phyloP scores from a whole-genome alignment of 2,888 invertebrate genomes.

The Andrena bicolor region DNA sequence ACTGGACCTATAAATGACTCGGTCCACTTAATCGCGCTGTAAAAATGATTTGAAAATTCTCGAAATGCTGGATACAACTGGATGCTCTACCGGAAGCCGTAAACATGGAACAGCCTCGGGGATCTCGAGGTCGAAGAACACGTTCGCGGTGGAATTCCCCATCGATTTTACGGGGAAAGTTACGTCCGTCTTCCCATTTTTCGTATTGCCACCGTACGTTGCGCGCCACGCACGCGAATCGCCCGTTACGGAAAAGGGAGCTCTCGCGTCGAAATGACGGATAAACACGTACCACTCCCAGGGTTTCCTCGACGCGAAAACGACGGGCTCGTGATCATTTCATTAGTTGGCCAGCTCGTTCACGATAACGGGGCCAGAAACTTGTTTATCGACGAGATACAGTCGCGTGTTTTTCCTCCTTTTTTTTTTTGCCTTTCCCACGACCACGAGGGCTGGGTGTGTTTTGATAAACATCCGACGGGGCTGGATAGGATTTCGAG shows the following conservation, averaged over 20 bases:
- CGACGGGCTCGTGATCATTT: slow-evolving; percentile 56
- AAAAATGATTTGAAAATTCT: background rate
- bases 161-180: slow-evolving; percentile 26
- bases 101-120: background rate
- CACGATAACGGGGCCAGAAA: slow-evolving; percentile 33
- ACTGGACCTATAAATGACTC: too few relatives aligned
- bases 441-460: slow-evolving; percentile 10
- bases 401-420: slow-evolving; percentile 9
- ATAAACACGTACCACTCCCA: slow-evolving; percentile 62
- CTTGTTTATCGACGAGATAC: slow-evolving; percentile 61
- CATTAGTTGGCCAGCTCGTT: slow-evolving; percentile 55
- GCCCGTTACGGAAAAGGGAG: slow-evolving; percentile 51
- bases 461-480: slow-evolving; percentile 55
- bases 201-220: background rate
- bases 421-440: background rate
- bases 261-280: slow-evolving; percentile 55
- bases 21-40: background rate
- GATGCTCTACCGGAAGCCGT: slow-evolving; percentile 6
- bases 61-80: background rate
- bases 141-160: background rate
- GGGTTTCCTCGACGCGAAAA: slow-evolving; percentile 36
- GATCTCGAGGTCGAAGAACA: background rate
- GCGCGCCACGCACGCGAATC: slow-evolving; percentile 29
- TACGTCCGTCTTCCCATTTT: slow-evolving; percentile 27
- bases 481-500: slow-evolving; percentile 23